Base-by-base conservation (phyloP, 2,113 vertebrate species). In the Cottus gobio region DNA sequence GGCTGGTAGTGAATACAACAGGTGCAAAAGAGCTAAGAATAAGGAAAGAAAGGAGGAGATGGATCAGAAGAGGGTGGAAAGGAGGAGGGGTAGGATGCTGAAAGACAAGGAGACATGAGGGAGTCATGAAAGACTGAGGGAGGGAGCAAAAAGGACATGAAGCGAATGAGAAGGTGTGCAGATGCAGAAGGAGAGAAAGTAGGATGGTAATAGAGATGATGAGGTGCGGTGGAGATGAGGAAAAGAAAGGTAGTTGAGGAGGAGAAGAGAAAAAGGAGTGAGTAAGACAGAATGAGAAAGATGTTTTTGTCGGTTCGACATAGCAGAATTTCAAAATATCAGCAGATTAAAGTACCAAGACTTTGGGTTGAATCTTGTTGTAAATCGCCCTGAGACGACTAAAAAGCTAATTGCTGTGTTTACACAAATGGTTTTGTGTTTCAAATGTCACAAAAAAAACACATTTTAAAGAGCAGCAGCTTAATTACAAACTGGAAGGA, bases 1-100 rank as follows among this genome's bases (percentile, higher is more conserved):
- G 63, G 72, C 79, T 85, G 71, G 72, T 78, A 77, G 74, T 68
- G 69, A 73, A 77, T 77, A 91, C 71, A 87, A 83, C 78, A 86
- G 80, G 77, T 83, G 75, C 39, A 83, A 80, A 79, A 84, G 63
- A 58, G 73, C 76, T 24, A 64, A 57, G 24, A 73, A 72, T 54
- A 58, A 61, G 56, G 37, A 34, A 54, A 37, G 34, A 75, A 75
- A 7, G 39, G 20, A 80, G 37, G 26, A 64, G 58, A 75, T 16
- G 36, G 65, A 57, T 24, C 26, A 60, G 7, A 73, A 69, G 42
- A 39, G 5, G 36, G 36, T n/a, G 36, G 44, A 28, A 39, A 42
- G 71, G 58, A 36, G 56, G 26, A 65, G 11, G 76, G 7, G 28
- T 13, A n/a, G 10, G 36, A 37, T 28, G 52, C n/a, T 58, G 42